A percentile compares a stretch with the other conserved stretches of the same genome.
Conservation (phyloP, 2,797 vertebrate species). For the Peromyscus eremicus region DNA sequence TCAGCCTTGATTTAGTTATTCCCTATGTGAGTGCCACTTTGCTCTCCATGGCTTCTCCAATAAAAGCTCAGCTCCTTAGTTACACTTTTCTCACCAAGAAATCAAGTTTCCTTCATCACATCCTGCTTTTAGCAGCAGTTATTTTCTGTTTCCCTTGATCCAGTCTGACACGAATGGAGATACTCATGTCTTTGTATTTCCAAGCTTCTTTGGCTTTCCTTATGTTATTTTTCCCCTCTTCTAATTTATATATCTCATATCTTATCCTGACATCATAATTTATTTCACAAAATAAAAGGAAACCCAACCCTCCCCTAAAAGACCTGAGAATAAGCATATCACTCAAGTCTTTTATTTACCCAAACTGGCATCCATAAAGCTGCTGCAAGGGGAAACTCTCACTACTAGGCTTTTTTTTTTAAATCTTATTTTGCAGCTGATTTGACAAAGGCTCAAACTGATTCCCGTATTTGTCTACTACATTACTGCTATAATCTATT, state of each 20-base stretch:
- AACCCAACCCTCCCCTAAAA: neutral
- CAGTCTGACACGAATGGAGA: neutral
- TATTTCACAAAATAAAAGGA: neutral
- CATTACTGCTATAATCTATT: neutral
- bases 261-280: neutral
- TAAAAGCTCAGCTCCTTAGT: neutral
- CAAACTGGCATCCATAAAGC: neutral
- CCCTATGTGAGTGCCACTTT: neutral
- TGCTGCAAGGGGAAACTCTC: neutral
- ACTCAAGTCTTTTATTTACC: neutral
- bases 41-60: neutral
- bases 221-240: neutral
- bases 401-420: neutral
- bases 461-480: neutral
- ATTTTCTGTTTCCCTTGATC: neutral
- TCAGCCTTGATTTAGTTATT: slow-evolving; percentile 19
- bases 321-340: neutral
- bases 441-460: neutral
- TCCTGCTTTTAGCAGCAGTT: neutral
- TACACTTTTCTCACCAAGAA: neutral
- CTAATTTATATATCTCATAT: neutral
- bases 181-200: neutral
- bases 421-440: neutral
- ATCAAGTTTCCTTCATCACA: neutral
- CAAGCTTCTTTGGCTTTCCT: neutral